Evolutionary conservation across 2,113 vertebrate genomes (phyloP).

Genomic region (Ramphastos sulfuratus): DNA sequence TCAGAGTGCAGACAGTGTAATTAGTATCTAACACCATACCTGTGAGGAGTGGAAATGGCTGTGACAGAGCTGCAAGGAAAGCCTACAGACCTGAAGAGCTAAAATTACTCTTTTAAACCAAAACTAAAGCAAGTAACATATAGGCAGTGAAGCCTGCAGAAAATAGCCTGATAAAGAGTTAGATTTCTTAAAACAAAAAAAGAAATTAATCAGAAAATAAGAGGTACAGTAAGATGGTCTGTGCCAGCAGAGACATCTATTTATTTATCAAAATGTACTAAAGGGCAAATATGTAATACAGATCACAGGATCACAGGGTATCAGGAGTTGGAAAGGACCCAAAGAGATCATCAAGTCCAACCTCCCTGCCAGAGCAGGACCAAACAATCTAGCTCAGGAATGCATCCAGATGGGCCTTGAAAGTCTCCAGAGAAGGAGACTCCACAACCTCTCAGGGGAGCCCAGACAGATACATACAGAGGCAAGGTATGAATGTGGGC

Average conservation of each 20-base stretch:
- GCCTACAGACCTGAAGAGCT: too few relatives aligned
- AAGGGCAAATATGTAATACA: neutral
- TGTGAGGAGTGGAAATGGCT: neutral
- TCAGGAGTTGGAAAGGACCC: too few relatives aligned
- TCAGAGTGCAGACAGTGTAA: neutral
- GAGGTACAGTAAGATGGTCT: neutral
- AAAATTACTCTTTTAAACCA: neutral
- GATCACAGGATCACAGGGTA: too few relatives aligned
- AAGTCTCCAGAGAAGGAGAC: too few relatives aligned
- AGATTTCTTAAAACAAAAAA: neutral
- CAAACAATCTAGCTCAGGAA: too few relatives aligned
- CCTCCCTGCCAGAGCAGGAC: too few relatives aligned
- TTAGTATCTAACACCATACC: neutral
- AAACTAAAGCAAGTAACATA: fast-evolving
- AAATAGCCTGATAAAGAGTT: neutral
- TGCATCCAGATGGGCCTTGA: too few relatives aligned
- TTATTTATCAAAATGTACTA: neutral
- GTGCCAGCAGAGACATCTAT: neutral
- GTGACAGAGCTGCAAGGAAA: neutral
- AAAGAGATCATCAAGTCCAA: too few relatives aligned
- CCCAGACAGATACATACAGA: too few relatives aligned
- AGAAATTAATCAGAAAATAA: neutral
- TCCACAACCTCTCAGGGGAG: too few relatives aligned
- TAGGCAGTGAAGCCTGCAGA: fast-evolving
- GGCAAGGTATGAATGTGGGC: neutral